Percentiles rank a stretch among this genome's conserved stretches.
These are phyloP conservation scores for Sympetrum striolatum DNA, from an alignment of 2,888 invertebrate species.

Conservation along the genomic window DNA sequence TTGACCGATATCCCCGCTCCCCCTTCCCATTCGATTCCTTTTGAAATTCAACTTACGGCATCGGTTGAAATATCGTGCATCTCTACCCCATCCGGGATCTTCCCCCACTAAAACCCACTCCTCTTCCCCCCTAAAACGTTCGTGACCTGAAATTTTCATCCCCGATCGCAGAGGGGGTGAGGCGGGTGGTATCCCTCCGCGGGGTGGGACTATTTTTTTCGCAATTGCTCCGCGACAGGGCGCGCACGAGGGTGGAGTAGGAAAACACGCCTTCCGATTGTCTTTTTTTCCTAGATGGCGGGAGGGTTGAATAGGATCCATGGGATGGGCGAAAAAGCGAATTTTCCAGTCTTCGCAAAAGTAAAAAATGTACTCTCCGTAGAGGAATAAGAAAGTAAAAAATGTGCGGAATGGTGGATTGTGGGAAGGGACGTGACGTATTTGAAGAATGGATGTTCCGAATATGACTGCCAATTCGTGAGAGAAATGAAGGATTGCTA, in stretches of 20 bases:
- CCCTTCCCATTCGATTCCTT: not conserved
- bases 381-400: not conserved
- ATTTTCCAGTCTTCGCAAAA: not conserved
- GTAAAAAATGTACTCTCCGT: not conserved
- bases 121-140: not conserved
- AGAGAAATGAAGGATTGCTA: not conserved
- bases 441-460: not conserved
- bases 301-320: not conserved
- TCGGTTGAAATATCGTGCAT: not conserved
- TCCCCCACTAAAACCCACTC: not conserved
- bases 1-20: not conserved
- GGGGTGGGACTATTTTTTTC: not conserved
- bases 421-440: not conserved
- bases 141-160: conserved; percentile 32
- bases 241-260: not conserved
- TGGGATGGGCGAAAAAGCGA: not conserved
- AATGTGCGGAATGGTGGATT: not conserved
- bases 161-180: not conserved
- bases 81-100: not conserved
- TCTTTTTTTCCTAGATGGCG: not conserved
- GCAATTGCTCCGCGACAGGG: not conserved
- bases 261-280: not conserved
- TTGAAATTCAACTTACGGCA: not conserved
- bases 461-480: not conserved
- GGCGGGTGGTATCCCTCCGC: not conserved